A percentile compares a stretch with the other conserved stretches of the same genome.
phyloP scores from a whole-genome alignment of 2,113 vertebrate species.

The Myrmecobius fasciatus region DNA sequence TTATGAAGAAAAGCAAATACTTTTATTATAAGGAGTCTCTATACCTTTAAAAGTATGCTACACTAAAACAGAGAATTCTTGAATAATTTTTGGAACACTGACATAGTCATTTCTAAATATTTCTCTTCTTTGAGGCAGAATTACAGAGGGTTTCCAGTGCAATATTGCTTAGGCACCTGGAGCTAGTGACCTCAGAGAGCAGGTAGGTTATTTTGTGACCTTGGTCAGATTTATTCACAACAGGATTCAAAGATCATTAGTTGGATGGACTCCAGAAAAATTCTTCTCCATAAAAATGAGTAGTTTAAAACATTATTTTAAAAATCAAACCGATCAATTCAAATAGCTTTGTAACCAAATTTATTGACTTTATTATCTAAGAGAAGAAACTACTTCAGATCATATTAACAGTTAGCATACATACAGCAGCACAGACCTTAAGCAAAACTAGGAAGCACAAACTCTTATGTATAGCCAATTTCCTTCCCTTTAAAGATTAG shows the following conservation, averaged over 20 bases:
- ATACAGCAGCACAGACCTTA: neutral
- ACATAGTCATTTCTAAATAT: neutral
- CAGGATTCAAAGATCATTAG: constrained; percentile 37
- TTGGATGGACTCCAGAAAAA: constrained; percentile 39
- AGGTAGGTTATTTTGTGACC: neutral
- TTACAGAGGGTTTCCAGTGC: neutral
- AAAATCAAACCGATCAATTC: neutral
- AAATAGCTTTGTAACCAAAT: neutral
- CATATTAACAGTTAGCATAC: neutral
- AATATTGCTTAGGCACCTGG: neutral
- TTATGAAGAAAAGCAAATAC: constrained; percentile 24
- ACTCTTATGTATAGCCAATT: neutral
- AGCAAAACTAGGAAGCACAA: neutral
- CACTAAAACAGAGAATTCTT: neutral
- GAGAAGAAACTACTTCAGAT: neutral
- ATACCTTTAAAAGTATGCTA: constrained; percentile 33
- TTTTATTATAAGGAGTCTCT: constrained; percentile 17
- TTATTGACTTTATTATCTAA: neutral
- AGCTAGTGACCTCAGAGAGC: neutral
- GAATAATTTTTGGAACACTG: neutral
- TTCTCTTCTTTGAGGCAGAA: neutral
- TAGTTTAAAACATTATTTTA: neutral
- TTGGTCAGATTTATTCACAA: constrained; percentile 15
- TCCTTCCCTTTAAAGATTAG: neutral
- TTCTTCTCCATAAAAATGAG: constrained; percentile 3